These are phyloP conservation scores for Alexandromys fortis DNA, from an alignment of 2,113 vertebrate species.

Conservation along the genomic window DNA sequence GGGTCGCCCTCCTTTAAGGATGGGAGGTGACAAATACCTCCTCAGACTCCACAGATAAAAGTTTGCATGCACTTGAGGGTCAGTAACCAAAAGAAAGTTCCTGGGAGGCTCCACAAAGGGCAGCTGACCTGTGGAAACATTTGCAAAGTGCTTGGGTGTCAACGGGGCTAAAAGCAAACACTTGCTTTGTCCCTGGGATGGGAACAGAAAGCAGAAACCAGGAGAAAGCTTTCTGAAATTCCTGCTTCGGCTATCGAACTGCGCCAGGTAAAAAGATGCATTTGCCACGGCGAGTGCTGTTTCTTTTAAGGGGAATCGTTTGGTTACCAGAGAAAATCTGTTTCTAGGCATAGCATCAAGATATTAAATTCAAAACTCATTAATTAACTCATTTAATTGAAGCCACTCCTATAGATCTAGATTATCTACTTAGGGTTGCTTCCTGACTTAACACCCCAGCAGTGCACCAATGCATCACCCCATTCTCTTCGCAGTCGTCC, in stretches of 20 bases:
- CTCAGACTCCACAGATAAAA: constrained; percentile 15
- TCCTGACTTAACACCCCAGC: neutral
- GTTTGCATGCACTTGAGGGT: neutral
- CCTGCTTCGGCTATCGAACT: neutral
- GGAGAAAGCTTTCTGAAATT: constrained; percentile 55
- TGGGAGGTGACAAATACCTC: constrained; percentile 34
- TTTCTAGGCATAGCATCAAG: constrained; percentile 36
- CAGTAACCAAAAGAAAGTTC: constrained; percentile 62
- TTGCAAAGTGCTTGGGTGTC: constrained; percentile 9
- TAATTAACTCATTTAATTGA: neutral
- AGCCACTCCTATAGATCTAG: neutral
- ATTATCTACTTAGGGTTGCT: neutral
- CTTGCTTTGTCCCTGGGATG: constrained; percentile 49
- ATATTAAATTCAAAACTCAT: neutral
- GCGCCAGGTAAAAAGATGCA: neutral
- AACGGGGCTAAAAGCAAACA: constrained; percentile 64
- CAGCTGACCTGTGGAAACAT: constrained; percentile 70
- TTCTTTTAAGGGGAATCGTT: neutral
- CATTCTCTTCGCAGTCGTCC: neutral
- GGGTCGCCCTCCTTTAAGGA: neutral
- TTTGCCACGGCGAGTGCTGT: neutral
- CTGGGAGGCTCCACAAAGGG: constrained; percentile 44
- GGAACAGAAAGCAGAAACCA: constrained; percentile 62
- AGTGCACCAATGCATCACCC: neutral
- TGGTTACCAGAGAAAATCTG: neutral